These are phyloP conservation scores for Rhinoptilus africanus DNA, from an alignment of 2,113 vertebrate species.

Conservation along the genomic window DNA sequence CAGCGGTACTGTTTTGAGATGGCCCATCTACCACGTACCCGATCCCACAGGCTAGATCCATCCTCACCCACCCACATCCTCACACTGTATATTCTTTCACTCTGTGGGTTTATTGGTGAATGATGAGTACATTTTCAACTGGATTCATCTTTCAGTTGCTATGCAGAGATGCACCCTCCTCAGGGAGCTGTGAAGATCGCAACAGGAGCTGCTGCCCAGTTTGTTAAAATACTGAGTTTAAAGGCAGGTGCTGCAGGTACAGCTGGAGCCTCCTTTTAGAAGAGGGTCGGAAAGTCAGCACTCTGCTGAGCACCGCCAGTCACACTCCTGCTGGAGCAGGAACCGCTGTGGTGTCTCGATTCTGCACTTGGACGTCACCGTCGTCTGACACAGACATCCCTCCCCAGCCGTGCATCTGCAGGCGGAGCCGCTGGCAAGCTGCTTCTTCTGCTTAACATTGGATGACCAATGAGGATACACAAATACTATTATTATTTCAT, in stretches of 20 bases:
- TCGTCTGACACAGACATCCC: not conserved
- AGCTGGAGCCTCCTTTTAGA: not conserved
- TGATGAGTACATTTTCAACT: not conserved
- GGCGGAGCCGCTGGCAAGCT: not conserved
- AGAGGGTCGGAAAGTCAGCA: not conserved
- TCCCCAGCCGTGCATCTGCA: not conserved
- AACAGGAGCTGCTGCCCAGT: not conserved
- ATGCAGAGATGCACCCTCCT: not conserved
- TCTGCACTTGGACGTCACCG: not conserved
- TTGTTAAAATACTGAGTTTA: not conserved
- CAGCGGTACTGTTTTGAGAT: not conserved
- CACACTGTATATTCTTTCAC: not conserved
- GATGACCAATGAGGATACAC: not conserved
- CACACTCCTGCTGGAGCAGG: not conserved
- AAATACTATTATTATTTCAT: not conserved
- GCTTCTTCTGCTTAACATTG: not conserved
- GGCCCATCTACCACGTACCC: not conserved
- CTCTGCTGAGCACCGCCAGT: not conserved
- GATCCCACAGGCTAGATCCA: not conserved
- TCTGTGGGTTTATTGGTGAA: not conserved
- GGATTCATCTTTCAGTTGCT: not conserved
- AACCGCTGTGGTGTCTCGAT: accelerated
- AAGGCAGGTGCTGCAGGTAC: not conserved
- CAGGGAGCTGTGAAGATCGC: not conserved
- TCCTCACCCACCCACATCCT: conserved; percentile 19